phyloP scores from a whole-genome alignment of 2,113 vertebrate species.

The Apistogramma diplotaenia region DNA sequence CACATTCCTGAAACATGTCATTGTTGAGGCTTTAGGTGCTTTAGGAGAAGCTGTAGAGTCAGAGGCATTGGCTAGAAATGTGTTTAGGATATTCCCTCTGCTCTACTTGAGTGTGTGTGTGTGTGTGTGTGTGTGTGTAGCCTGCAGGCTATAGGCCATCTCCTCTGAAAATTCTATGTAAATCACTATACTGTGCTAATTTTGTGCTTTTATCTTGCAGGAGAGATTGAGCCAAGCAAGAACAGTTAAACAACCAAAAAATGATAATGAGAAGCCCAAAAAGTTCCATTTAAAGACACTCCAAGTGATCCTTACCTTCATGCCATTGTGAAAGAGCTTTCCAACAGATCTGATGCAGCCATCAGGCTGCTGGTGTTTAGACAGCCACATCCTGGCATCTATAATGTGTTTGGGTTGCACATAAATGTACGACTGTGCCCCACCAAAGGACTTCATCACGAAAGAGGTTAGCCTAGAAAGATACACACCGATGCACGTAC shows the following conservation, averaged over 20 bases:
- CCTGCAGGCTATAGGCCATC: background rate
- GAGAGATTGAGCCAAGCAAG: background rate
- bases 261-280: background rate
- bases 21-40: background rate
- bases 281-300: background rate
- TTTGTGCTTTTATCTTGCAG: background rate
- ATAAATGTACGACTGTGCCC: constrained; percentile 78
- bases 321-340: constrained; percentile 76
- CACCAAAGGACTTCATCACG: constrained; percentile 85
- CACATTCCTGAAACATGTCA: background rate
- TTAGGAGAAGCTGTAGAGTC: background rate
- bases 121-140: background rate
- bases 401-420: constrained; percentile 71
- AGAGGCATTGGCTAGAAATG: background rate
- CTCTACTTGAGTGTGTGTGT: background rate
- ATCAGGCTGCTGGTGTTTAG: constrained; percentile 57
- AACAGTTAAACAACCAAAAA: background rate
- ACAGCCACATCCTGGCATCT: constrained; percentile 78
- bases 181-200: background rate
- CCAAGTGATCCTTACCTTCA: constrained; percentile 78
- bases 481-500: background rate
- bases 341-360: constrained; percentile 83
- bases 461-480: constrained; percentile 83
- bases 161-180: background rate
- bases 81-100: background rate